A percentile compares a stretch with the other conserved stretches of the same genome.
Evolutionary conservation across 2,888 invertebrate species (phyloP).

Genomic region (Leucophenga montana): DNA sequence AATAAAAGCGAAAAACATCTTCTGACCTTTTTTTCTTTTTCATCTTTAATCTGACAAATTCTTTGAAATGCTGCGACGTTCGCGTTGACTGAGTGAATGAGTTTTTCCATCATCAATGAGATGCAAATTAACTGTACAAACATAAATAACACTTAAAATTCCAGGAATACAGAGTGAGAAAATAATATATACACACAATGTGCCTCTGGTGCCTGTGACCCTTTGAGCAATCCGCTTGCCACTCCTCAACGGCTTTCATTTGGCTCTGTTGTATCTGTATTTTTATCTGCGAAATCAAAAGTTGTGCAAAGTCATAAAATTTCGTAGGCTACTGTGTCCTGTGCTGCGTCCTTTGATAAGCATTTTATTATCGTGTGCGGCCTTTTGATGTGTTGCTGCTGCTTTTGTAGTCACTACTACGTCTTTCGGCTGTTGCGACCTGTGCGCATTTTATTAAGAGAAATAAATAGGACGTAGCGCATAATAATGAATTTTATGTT

Average conservation of each 20-base stretch:
- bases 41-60: conserved; percentile 38
- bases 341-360: conserved; percentile 40
- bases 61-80: conserved; percentile 17
- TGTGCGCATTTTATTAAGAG: conserved; percentile 19
- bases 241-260: background rate
- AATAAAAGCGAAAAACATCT: conserved; percentile 49
- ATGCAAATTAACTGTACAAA: conserved; percentile 64
- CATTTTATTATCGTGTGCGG: conserved; percentile 48
- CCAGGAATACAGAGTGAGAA: conserved; percentile 41
- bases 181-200: conserved; percentile 20
- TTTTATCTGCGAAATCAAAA: conserved; percentile 47
- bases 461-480: no score
- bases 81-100: conserved; percentile 48
- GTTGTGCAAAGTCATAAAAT: conserved; percentile 48
- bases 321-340: conserved; percentile 49
- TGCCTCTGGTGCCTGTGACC: background rate
- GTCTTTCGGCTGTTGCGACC: conserved; percentile 27
- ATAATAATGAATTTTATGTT: no score
- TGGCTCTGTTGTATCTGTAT: conserved; percentile 6
- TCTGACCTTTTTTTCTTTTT: conserved; percentile 50
- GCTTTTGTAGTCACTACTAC: background rate
- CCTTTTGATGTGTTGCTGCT: conserved; percentile 2
- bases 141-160: conserved; percentile 63
- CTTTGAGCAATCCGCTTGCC: conserved; percentile 1
- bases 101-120: conserved; percentile 55